phyloP scores from a whole-genome alignment of 2,113 vertebrate species.

The Mungos mungo region DNA sequence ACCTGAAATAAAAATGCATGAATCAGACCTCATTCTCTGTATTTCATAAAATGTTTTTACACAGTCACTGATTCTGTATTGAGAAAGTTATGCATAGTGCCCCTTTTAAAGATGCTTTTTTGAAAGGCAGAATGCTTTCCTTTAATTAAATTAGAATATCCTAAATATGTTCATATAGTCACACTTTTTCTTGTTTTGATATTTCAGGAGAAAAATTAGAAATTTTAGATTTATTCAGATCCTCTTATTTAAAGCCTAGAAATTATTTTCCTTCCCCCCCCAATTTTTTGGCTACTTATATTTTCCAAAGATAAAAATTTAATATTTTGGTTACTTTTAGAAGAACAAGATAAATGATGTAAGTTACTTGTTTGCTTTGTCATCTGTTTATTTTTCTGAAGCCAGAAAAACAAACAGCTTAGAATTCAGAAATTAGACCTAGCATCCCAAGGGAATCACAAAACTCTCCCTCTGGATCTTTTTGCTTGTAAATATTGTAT shows the following conservation, averaged over 20 bases:
- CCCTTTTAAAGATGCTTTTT: background rate
- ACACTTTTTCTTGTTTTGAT: background rate
- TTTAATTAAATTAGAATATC: background rate
- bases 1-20: background rate
- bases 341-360: background rate
- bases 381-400: background rate
- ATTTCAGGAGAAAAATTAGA: background rate
- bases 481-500: background rate
- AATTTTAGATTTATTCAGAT: constrained; percentile 13
- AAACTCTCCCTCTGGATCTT: background rate
- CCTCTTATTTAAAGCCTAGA: background rate
- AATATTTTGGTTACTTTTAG: background rate
- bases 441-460: background rate
- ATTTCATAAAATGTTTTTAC: background rate
- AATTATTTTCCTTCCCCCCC: background rate
- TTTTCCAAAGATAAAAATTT: background rate
- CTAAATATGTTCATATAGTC: background rate
- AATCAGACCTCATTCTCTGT: background rate
- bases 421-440: constrained; percentile 17
- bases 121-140: background rate
- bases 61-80: background rate
- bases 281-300: background rate
- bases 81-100: background rate
- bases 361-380: background rate
- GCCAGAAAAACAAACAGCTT: background rate